Evolutionary conservation across 2,888 invertebrate genomes (phyloP), one percentile per base, ranked within the genome.

Genomic region (Meiosimyza decipiens): DNA sequence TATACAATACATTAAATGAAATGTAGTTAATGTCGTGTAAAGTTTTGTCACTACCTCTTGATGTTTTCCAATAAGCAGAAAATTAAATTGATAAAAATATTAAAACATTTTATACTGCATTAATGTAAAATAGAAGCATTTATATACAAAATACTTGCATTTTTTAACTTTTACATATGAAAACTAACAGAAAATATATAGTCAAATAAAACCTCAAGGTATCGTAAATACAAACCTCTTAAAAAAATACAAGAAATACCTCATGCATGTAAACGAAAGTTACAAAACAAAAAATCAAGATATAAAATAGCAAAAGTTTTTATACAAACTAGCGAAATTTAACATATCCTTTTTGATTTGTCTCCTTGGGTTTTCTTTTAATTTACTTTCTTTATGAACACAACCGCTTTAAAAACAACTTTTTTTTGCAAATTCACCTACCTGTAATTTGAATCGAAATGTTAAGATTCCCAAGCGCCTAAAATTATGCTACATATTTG

Each of bases 171-270:
- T 54, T 47, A 55, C 6, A 52, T n/a, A 15, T 65, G 13, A 1
- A 16, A 65, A 60, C 9, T 12, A 11, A 50, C 40, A 64, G 18
- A 71, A n/a, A 7, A 57, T 59, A 66, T 33, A n/a, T 59, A 72
- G 49, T 33, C 28, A 16, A 68, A 16, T 16, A 16, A 63, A 63
- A 63, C 28, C 15, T 47, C 55, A 64, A 12, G n/a, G 63, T 63
- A 63, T 18, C 63, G 12, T 63, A 40, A 63, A 18, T 9, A 11
- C 40, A 55, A 68, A 72, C 47, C 54, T 68, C 63, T 40, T 28
- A 28, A 16, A 64, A 16, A 66, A 70, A 73, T 71, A 73, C 73
- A 73, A 70, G 54, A 73, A 52, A 73, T 73, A 73, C 73, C 73
- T 73, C 73, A 73, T 62, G 40, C 50, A 51, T 64, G 50, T 18